Evolutionary conservation across 2,888 invertebrate genomes (phyloP).

Genomic region (Desoria tigrina): DNA sequence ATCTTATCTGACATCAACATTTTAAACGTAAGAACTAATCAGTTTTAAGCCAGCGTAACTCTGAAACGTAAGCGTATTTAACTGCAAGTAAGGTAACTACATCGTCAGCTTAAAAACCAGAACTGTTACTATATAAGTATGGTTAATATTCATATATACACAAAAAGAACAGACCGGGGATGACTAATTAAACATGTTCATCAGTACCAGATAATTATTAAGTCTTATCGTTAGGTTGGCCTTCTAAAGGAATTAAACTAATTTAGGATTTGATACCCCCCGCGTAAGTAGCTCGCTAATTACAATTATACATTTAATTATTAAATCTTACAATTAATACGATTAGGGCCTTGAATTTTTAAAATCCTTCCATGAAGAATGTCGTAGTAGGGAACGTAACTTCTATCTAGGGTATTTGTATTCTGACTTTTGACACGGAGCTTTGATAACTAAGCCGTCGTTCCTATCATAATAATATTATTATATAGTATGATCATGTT

Average conservation of each 20-base stretch:
- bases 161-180: slow-evolving; percentile 1
- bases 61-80: slow-evolving; percentile 15
- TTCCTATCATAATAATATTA: slow-evolving; percentile 14
- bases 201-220: slow-evolving; percentile 17
- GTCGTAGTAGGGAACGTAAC: not conserved
- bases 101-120: slow-evolving; percentile 19
- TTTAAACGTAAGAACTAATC: slow-evolving; percentile 11
- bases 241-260: slow-evolving; percentile 14
- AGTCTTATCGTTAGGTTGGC: slow-evolving; percentile 19
- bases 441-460: slow-evolving; percentile 9
- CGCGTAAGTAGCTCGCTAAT: slow-evolving; percentile 12
- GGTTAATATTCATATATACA: slow-evolving; percentile 3
- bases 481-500: slow-evolving; percentile 9
- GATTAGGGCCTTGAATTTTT: slow-evolving; percentile 20
- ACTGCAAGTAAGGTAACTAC: slow-evolving; percentile 11
- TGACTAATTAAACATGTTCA: slow-evolving; percentile 25
- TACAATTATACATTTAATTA: slow-evolving; percentile 21
- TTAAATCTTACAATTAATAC: slow-evolving; percentile 9
- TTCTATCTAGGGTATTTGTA: slow-evolving; percentile 15
- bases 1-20: slow-evolving; percentile 8
- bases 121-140: slow-evolving; percentile 7
- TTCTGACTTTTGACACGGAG: slow-evolving; percentile 22
- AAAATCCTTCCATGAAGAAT: slow-evolving; percentile 17
- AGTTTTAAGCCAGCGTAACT: slow-evolving; percentile 10
- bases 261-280: slow-evolving; percentile 19